Percentiles rank a stretch among this genome's conserved stretches.
These are phyloP conservation scores for Papilio elwesi DNA, from an alignment of 2,888 invertebrate genomes.

Conservation along the genomic window DNA sequence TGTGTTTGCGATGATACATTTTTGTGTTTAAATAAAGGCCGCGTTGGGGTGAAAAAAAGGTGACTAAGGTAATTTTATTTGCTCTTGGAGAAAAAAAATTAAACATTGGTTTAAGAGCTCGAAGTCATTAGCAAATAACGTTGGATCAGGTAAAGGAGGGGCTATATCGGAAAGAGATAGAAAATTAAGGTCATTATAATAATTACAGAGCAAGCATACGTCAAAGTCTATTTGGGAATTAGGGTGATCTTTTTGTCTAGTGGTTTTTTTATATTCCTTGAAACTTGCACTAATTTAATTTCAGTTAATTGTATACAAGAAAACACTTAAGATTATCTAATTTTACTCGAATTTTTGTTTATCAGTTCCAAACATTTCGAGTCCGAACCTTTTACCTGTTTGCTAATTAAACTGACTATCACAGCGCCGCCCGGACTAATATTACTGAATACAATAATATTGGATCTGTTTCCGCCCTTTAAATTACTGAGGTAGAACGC, in stretches of 20 bases:
- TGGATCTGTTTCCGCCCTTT: not conserved
- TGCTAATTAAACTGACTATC: constrained; percentile 31
- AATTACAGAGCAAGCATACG: constrained; percentile 77
- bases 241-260: constrained; percentile 49
- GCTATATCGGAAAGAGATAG: constrained; percentile 66
- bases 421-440: constrained; percentile 1
- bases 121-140: constrained; percentile 72
- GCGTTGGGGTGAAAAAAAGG: constrained; percentile 50
- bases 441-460: constrained; percentile 8
- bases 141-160: constrained; percentile 67
- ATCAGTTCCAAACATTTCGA: constrained; percentile 14
- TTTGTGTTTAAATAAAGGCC: constrained; percentile 9
- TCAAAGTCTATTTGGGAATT: constrained; percentile 58
- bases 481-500: not conserved
- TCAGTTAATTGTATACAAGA: constrained; percentile 20
- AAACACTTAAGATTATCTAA: constrained; percentile 13
- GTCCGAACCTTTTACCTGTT: constrained; percentile 18
- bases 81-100: constrained; percentile 48
- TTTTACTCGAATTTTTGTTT: constrained; percentile 10
- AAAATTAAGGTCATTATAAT: constrained; percentile 76
- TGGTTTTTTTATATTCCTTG: constrained; percentile 43
- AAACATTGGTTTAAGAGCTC: constrained; percentile 46
- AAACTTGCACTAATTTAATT: constrained; percentile 37
- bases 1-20: constrained; percentile 17
- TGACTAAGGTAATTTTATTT: constrained; percentile 49